Evolutionary conservation across 2,797 vertebrate genomes (phyloP).

Genomic region (Sphenopsis melanotis): DNA sequence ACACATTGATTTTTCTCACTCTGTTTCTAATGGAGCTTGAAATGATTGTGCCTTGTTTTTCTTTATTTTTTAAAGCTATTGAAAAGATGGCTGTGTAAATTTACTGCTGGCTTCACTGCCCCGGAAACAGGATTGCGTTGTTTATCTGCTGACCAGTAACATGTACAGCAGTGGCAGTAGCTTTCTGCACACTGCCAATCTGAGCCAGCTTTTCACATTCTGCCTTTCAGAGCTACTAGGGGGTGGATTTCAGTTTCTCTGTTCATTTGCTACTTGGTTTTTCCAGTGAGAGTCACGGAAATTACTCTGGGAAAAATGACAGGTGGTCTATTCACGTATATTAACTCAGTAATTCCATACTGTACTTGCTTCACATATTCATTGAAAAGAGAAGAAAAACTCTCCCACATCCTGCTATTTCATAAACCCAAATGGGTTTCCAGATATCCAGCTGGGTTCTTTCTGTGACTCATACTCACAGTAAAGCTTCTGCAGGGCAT

Average conservation of each 20-base stretch:
- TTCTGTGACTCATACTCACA: not conserved
- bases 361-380: not conserved
- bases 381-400: not conserved
- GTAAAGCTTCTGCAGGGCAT: conserved; percentile 6
- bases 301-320: not conserved
- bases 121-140: not conserved
- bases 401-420: not conserved
- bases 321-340: not conserved
- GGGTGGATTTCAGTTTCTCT: not conserved
- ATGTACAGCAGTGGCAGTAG: not conserved
- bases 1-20: conserved; percentile 12
- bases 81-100: conserved; percentile 30
- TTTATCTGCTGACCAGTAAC: conserved; percentile 37
- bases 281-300: not conserved
- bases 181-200: not conserved
- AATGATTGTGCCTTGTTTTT: conserved; percentile 4
- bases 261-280: not conserved
- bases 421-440: not conserved
- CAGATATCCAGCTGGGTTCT: not conserved
- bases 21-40: conserved; percentile 41
- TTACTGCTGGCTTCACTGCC: conserved; percentile 3
- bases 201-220: not conserved
- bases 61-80: conserved; percentile 19
- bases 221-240: not conserved
- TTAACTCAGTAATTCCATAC: not conserved